Conservation (phyloP, 2,113 vertebrate genomes). For the Cranoglanis bouderius region DNA sequence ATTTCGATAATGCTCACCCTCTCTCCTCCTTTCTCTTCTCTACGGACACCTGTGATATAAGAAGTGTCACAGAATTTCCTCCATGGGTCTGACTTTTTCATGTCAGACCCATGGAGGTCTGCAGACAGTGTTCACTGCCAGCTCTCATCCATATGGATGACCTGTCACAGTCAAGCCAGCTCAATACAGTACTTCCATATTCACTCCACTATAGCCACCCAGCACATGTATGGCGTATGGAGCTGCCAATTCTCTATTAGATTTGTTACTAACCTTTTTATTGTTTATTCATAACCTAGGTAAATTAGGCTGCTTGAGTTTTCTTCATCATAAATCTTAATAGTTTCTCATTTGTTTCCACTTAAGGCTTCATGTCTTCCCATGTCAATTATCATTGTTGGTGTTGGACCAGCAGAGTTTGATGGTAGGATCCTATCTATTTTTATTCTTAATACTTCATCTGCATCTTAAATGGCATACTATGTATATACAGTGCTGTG, state of each 20-base stretch:
- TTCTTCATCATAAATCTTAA: neutral
- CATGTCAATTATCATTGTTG: slow-evolving; percentile 90
- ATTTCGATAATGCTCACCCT: neutral
- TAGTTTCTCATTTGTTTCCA: neutral
- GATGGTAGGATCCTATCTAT: slow-evolving; percentile 73
- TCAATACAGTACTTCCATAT: neutral
- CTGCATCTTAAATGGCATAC: neutral
- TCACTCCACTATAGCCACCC: neutral
- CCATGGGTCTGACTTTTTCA: slow-evolving; percentile 38
- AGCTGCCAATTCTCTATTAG: neutral
- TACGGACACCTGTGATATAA: slow-evolving; percentile 10
- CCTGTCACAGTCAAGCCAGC: slow-evolving; percentile 13
- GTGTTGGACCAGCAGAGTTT: slow-evolving; percentile 87
- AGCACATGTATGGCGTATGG: neutral
- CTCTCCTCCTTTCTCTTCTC: neutral
- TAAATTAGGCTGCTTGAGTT: neutral
- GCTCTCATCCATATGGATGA: slow-evolving; percentile 11
- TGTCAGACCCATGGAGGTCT: neutral
- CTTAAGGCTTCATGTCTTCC: slow-evolving; percentile 64
- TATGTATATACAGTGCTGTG: neutral
- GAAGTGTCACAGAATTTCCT: slow-evolving; percentile 16
- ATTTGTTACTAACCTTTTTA: neutral
- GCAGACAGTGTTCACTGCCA: neutral
- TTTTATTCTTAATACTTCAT: neutral
- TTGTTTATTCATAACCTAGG: neutral